These are phyloP conservation scores for Platalea minor DNA, from an alignment of 2,797 vertebrate species.

Conservation along the genomic window DNA sequence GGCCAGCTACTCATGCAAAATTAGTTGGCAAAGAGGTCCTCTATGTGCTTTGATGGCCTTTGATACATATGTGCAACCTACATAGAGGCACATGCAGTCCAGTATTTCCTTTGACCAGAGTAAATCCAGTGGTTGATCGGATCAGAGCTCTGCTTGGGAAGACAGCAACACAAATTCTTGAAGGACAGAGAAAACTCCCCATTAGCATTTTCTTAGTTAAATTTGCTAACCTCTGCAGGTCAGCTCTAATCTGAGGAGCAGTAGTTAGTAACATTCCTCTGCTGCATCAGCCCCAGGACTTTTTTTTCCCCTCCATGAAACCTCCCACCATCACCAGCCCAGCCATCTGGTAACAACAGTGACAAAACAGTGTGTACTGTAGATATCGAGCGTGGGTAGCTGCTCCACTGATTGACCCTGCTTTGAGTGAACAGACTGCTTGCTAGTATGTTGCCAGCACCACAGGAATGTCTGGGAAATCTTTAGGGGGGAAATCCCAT, in stretches of 20 bases:
- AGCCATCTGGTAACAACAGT: no score
- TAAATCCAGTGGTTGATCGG: background rate
- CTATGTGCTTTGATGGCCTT: background rate
- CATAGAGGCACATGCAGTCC: background rate
- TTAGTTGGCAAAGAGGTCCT: background rate
- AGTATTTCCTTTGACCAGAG: background rate
- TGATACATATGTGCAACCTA: background rate
- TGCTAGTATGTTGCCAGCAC: background rate
- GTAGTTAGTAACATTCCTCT: background rate
- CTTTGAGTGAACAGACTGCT: background rate
- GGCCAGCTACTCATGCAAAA: background rate
- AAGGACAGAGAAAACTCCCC: background rate
- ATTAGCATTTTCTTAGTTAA: background rate
- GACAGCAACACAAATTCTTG: background rate
- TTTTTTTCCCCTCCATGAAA: background rate
- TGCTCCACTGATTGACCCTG: background rate
- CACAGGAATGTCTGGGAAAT: background rate
- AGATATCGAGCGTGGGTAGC: accelerated
- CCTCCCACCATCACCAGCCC: background rate
- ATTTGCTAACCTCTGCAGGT: background rate
- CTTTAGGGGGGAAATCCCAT: background rate
- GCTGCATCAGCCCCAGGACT: background rate
- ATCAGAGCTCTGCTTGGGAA: background rate
- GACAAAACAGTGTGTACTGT: background rate
- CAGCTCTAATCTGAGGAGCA: background rate